Evolutionary conservation across 1,140 invertebrate genomes (phyloP).

Genomic region (Pantala flavescens): DNA sequence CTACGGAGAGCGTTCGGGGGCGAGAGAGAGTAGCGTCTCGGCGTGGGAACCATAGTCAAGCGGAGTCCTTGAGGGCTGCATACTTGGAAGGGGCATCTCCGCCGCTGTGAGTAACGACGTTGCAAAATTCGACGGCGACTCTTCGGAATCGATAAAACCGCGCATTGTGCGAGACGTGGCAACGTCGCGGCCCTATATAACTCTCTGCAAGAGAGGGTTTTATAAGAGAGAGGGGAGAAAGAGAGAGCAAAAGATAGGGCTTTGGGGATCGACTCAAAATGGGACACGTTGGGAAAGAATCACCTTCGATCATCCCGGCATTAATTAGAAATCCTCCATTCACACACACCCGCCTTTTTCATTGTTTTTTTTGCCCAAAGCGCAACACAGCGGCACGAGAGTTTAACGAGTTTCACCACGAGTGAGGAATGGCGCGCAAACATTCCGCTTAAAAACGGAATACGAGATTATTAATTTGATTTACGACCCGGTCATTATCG

Average conservation of each 20-base stretch:
- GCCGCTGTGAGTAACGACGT: conserved; percentile 1
- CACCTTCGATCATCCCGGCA: background rate
- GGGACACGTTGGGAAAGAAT: background rate
- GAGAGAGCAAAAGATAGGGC: background rate
- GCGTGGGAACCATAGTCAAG: too few species aligned
- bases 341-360: background rate
- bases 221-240: background rate
- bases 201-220: background rate
- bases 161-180: background rate
- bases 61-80: too few species aligned
- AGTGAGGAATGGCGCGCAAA: background rate
- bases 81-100: too few species aligned
- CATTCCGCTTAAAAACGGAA: conserved; percentile 9
- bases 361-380: background rate
- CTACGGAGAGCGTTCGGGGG: too few species aligned
- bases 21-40: too few species aligned
- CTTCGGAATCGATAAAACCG: conserved; percentile 8
- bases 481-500: background rate
- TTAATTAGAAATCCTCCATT: background rate
- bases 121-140: background rate
- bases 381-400: background rate
- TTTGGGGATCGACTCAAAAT: background rate
- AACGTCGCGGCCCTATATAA: conserved; percentile 4
- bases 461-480: background rate
- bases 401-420: background rate